A percentile compares a stretch with the other conserved stretches of the same genome.
These are phyloP conservation scores for Troilus luridus DNA, from an alignment of 2,888 invertebrate species.

Conservation along the genomic window DNA sequence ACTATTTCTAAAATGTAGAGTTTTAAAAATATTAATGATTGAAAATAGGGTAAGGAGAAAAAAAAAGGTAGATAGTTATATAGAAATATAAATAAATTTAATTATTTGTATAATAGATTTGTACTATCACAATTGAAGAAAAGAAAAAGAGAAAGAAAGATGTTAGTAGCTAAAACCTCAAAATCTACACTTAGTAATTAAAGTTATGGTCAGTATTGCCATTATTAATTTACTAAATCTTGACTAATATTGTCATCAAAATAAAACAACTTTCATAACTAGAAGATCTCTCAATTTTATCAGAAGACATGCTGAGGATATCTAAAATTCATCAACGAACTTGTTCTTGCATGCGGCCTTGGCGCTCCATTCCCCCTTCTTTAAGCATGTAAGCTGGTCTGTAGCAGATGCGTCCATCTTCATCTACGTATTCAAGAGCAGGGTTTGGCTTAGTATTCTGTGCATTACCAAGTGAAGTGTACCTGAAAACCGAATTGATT, in stretches of 20 bases:
- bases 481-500: constrained; percentile 71
- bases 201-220: background rate
- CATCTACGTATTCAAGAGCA: constrained; percentile 73
- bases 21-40: background rate
- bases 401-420: constrained; percentile 72
- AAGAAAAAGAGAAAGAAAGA: background rate
- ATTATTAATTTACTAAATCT: background rate
- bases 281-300: background rate
- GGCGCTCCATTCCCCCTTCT: constrained; percentile 76
- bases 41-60: background rate
- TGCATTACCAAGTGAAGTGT: constrained; percentile 89
- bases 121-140: background rate
- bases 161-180: background rate
- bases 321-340: background rate
- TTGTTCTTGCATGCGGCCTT: constrained; percentile 69
- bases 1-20: background rate
- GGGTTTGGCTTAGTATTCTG: constrained; percentile 88
- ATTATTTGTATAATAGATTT: background rate
- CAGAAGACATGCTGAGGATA: background rate
- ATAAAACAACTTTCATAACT: background rate
- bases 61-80: background rate
- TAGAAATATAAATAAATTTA: background rate
- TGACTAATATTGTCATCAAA: background rate
- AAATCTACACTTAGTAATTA: background rate
- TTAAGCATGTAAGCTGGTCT: constrained; percentile 81